Evolutionary conservation across 2,797 vertebrate species (phyloP).

Genomic region (Antennarius maculatus): DNA sequence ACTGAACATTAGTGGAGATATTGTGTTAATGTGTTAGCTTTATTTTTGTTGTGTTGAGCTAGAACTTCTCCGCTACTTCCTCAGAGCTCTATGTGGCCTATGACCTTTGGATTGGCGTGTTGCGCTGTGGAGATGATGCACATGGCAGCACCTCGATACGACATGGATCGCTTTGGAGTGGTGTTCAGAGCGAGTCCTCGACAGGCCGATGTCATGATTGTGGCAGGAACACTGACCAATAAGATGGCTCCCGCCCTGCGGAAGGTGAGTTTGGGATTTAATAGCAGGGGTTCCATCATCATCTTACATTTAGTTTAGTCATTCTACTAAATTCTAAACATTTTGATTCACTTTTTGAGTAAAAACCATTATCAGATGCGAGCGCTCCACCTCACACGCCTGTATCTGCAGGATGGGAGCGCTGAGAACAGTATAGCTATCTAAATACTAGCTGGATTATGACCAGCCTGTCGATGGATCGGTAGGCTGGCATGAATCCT

Average conservation of each 20-base stretch:
- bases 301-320: not conserved
- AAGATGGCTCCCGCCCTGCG: slow-evolving; percentile 97
- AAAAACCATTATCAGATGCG: not conserved
- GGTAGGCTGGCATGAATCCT: slow-evolving; percentile 31
- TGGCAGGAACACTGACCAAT: slow-evolving; percentile 94
- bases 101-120: slow-evolving; percentile 97
- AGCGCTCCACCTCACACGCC: slow-evolving; percentile 11
- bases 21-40: not conserved
- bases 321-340: not conserved
- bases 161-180: slow-evolving; percentile 98
- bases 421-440: slow-evolving; percentile 54
- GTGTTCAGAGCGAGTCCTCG: slow-evolving; percentile 96
- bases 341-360: too few relatives aligned
- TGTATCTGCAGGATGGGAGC: slow-evolving; percentile 22
- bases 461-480: slow-evolving; percentile 44
- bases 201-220: slow-evolving; percentile 97
- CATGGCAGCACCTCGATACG: slow-evolving; percentile 94
- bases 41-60: not conserved
- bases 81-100: slow-evolving; percentile 97
- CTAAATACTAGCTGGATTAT: slow-evolving; percentile 60
- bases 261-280: slow-evolving; percentile 83
- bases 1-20: too few relatives aligned
- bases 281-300: not conserved
- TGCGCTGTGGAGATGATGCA: slow-evolving; percentile 99
- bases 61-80: not conserved